Conservation (phyloP, 2,113 vertebrate genomes). For the Etheostoma spectabile region DNA sequence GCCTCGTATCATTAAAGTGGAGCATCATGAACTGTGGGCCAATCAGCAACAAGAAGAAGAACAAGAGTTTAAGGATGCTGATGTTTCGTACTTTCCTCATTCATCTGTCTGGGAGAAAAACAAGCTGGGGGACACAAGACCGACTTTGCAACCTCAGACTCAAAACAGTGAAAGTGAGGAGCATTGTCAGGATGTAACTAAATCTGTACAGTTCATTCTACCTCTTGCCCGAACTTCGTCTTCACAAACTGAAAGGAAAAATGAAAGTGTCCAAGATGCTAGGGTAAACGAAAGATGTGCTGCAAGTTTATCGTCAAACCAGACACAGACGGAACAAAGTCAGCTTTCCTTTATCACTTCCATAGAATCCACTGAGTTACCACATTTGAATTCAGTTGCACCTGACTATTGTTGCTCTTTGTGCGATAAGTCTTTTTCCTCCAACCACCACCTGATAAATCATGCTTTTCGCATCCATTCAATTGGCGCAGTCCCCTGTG, state of each 20-base stretch:
- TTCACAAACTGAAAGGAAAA: constrained; percentile 13
- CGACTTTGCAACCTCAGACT: constrained; percentile 8
- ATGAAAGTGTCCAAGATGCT: neutral
- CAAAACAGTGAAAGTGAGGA: constrained; percentile 31
- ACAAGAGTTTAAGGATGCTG: neutral
- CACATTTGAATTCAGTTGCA: neutral
- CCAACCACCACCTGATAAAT: constrained; percentile 53
- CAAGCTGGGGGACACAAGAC: constrained; percentile 27
- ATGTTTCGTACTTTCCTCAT: neutral
- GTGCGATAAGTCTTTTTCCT: constrained; percentile 57
- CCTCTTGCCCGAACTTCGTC: neutral
- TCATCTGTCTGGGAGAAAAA: constrained; percentile 32
- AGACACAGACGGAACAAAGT: neutral
- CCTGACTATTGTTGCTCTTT: constrained; percentile 42
- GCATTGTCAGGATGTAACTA: constrained; percentile 18
- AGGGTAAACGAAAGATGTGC: neutral
- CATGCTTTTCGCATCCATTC: constrained; percentile 55
- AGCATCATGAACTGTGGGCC: constrained; percentile 55
- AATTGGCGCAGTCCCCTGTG: constrained; percentile 27
- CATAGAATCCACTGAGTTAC: constrained; percentile 6
- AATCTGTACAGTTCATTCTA: neutral
- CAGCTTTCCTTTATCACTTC: neutral
- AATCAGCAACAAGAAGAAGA: constrained; percentile 23
- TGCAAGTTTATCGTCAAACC: constrained; percentile 5
- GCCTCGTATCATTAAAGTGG: constrained; percentile 65